Percentiles rank a stretch among this genome's conserved stretches.
phyloP scores from a whole-genome alignment of 2,888 invertebrate genomes.

The Eumerus sabulonum region DNA sequence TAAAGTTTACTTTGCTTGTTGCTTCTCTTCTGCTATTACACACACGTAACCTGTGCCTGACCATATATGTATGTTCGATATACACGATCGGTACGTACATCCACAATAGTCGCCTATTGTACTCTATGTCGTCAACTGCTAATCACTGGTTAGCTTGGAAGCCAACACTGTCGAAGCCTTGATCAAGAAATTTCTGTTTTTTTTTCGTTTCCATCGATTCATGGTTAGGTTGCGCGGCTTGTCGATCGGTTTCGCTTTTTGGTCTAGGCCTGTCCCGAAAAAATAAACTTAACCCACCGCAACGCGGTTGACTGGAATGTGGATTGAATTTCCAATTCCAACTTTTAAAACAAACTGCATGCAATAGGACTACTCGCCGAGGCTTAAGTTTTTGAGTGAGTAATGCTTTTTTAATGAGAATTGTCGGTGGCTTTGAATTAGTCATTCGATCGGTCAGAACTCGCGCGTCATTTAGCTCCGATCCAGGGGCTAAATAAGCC shows the following conservation, averaged over 20 bases:
- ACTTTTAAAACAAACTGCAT: conserved; percentile 2
- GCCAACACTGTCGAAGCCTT: conserved; percentile 52
- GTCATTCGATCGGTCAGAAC: conserved; percentile 23
- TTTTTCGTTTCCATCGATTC: conserved; percentile 55
- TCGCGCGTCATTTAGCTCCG: conserved; percentile 7
- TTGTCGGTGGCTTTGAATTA: conserved; percentile 30
- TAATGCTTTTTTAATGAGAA: conserved; percentile 53
- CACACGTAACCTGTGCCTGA: conserved; percentile 62
- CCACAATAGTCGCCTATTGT: conserved; percentile 18
- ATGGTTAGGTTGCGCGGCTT: conserved; percentile 31
- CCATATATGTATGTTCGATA: conserved; percentile 21
- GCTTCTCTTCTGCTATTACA: conserved; percentile 65
- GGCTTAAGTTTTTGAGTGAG: conserved; percentile 27
- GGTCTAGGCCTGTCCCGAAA: conserved; percentile 50
- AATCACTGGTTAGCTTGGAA: conserved; percentile 36
- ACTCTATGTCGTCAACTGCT: conserved; percentile 61
- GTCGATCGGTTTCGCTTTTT: background rate
- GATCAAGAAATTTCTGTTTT: conserved; percentile 64
- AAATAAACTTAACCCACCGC: conserved; percentile 16
- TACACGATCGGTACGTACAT: background rate
- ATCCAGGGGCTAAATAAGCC: conserved; percentile 26
- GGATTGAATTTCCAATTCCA: conserved; percentile 58
- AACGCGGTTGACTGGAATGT: conserved; percentile 3
- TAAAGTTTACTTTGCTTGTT: conserved; percentile 48
- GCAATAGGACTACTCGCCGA: conserved; percentile 7